Evolutionary conservation across 2,888 invertebrate genomes (phyloP).

Genomic region (Endotricha flammealis): DNA sequence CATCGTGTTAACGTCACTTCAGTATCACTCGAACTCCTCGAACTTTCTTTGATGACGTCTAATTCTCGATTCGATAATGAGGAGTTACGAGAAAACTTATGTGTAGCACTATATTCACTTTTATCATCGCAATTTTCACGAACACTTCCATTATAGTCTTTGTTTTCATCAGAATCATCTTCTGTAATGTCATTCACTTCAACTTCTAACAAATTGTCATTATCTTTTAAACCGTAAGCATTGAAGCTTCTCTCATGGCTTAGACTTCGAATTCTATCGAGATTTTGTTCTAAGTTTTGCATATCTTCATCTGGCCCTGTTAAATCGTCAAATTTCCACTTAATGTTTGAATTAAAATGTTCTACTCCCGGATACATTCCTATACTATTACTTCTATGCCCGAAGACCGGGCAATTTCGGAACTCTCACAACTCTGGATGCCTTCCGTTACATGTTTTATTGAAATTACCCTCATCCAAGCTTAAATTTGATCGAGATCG

Average conservation of each 20-base stretch:
- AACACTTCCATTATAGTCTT: constrained; percentile 50
- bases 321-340: constrained; percentile 70
- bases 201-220: constrained; percentile 65
- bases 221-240: constrained; percentile 51
- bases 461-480: constrained; percentile 69
- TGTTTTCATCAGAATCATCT: constrained; percentile 58
- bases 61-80: constrained; percentile 72
- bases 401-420: constrained; percentile 73
- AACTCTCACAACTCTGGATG: constrained; percentile 77
- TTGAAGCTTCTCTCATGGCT: constrained; percentile 65
- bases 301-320: constrained; percentile 55
- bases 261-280: constrained; percentile 69
- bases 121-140: constrained; percentile 62
- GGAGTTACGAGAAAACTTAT: constrained; percentile 70
- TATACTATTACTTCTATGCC: constrained; percentile 75
- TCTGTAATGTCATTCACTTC: constrained; percentile 62
- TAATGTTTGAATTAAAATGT: constrained; percentile 70
- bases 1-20: constrained; percentile 75
- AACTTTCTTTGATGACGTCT: constrained; percentile 74
- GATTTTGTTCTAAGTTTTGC: constrained; percentile 65
- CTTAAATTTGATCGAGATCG: constrained; percentile 71
- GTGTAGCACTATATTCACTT: constrained; percentile 56
- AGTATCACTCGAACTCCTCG: constrained; percentile 73
- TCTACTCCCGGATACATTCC: constrained; percentile 69
- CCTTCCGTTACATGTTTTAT: constrained; percentile 66